phyloP scores from a whole-genome alignment of 2,797 vertebrate genomes.

The Anguilla megastoma region DNA sequence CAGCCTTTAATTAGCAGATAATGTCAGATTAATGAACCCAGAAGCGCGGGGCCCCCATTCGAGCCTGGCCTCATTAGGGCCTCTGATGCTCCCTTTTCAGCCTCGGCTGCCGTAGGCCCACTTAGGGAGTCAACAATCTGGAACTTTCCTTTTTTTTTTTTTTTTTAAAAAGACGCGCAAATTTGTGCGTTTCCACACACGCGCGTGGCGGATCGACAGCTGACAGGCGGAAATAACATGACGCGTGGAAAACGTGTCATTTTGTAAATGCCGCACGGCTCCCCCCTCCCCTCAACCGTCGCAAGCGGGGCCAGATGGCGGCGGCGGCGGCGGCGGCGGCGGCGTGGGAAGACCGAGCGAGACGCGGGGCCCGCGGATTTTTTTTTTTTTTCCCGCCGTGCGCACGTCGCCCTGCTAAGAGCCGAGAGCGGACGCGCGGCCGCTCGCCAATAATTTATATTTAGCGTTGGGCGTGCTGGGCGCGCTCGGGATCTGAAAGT shows the following conservation, averaged over 20 bases:
- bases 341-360: neutral
- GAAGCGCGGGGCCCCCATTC: neutral
- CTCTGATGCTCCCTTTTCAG: slow-evolving; percentile 33
- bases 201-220: slow-evolving; percentile 30
- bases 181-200: neutral
- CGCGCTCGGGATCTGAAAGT: slow-evolving; percentile 63
- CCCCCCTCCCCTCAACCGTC: neutral
- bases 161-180: slow-evolving; percentile 38
- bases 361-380: no score
- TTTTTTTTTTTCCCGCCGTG: no score
- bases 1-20: slow-evolving; percentile 51
- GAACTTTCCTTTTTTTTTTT: slow-evolving; percentile 40
- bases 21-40: slow-evolving; percentile 54
- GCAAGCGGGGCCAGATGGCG: neutral
- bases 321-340: neutral
- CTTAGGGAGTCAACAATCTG: slow-evolving; percentile 51
- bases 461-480: slow-evolving; percentile 54
- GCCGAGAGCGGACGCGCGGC: slow-evolving; percentile 49
- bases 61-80: slow-evolving; percentile 14
- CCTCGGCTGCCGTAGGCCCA: slow-evolving; percentile 44
- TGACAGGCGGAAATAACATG: neutral
- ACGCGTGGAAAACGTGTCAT: neutral
- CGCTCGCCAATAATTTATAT: slow-evolving; percentile 61
- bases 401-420: neutral
- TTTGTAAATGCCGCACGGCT: neutral